A percentile compares a stretch with the other conserved stretches of the same genome.
These are phyloP conservation scores for Vulpes lagopus DNA, from an alignment of 2,113 vertebrate genomes.

Conservation along the genomic window DNA sequence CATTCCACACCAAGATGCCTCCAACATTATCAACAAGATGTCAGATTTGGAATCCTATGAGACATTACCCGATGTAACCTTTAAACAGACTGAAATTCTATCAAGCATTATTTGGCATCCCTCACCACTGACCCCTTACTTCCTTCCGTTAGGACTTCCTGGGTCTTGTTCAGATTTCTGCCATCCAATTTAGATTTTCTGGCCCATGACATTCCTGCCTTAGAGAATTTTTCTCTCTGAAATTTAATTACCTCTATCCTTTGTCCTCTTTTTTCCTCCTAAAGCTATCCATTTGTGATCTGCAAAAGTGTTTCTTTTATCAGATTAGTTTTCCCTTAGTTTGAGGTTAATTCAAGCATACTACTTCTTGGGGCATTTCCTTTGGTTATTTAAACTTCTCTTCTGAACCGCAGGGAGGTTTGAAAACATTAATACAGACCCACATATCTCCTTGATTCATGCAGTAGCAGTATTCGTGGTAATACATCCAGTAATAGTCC, in stretches of 20 bases:
- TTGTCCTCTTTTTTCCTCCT: neutral
- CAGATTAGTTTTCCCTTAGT: neutral
- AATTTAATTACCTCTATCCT: conserved; percentile 25
- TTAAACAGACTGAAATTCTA: neutral
- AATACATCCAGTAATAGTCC: neutral
- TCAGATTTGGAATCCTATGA: conserved; percentile 9
- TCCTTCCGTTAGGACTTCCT: neutral
- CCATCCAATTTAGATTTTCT: neutral
- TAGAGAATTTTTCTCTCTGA: neutral
- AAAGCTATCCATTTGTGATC: neutral
- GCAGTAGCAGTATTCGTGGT: neutral
- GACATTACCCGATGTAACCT: conserved; percentile 26
- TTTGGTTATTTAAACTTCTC: neutral
- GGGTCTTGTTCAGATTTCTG: neutral
- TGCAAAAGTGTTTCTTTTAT: neutral
- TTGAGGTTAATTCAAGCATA: neutral
- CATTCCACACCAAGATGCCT: conserved; percentile 40
- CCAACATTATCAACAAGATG: neutral
- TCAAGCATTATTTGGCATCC: neutral
- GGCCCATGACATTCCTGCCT: neutral
- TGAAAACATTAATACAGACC: neutral
- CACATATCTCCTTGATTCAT: neutral
- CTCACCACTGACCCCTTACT: neutral
- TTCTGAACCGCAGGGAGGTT: neutral
- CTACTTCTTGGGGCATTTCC: neutral